Evolutionary conservation across 2,888 invertebrate species (phyloP).

Genomic region (Thecocarcelia acutangulata): DNA sequence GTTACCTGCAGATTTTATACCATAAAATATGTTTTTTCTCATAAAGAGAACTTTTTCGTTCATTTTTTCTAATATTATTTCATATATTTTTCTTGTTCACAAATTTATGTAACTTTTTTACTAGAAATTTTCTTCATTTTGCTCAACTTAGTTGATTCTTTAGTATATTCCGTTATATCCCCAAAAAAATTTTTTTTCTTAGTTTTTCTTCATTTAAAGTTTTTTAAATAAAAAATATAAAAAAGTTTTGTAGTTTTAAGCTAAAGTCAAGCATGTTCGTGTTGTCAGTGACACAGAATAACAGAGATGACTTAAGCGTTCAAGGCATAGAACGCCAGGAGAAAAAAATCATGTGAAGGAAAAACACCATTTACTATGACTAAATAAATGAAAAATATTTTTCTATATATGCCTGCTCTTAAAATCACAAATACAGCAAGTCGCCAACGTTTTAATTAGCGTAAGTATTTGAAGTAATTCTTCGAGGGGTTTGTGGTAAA

Average conservation of each 20-base stretch:
- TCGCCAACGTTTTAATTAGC: too few species aligned
- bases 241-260: conserved; percentile 25
- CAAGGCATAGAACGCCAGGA: conserved; percentile 20
- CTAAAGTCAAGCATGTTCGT: conserved; percentile 55
- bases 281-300: conserved; percentile 61
- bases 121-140: conserved; percentile 7
- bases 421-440: too few species aligned
- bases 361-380: conserved; percentile 23
- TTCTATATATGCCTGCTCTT: too few species aligned
- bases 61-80: background rate
- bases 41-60: background rate
- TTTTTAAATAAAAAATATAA: background rate
- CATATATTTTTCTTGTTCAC: conserved; percentile 16
- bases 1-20: conserved; percentile 47
- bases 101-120: conserved; percentile 34
- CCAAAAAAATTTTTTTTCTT: conserved; percentile 26
- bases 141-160: conserved; percentile 30
- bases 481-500: too few species aligned
- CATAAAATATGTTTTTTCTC: background rate
- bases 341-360: background rate
- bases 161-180: conserved; percentile 40
- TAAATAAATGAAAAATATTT: too few species aligned
- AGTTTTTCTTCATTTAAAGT: conserved; percentile 23
- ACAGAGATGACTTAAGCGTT: conserved; percentile 66
- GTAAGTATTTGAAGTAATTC: too few species aligned